Evolutionary conservation across 2,888 invertebrate genomes (phyloP), one percentile per base, ranked within the genome.

Genomic region (Monochamus alternatus): DNA sequence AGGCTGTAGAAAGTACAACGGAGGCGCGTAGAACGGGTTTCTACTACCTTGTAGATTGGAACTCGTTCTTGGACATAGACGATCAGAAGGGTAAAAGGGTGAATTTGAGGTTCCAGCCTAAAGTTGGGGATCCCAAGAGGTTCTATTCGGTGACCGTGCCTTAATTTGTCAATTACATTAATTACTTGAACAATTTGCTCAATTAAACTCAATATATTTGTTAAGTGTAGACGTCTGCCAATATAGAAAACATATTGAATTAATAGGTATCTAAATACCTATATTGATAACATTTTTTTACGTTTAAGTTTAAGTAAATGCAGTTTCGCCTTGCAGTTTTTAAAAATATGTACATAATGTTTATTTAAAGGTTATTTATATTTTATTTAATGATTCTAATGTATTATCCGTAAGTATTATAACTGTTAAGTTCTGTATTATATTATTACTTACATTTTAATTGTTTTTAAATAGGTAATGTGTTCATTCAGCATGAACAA

Each of bases 41-140:
- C 81, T 96, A 96, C 86, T 96, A 96, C 89, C 91, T 96, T 85
- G 90, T 95, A 7, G 96, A 96, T 86, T 96, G 96, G 95, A 96
- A 96, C 85, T 93, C 94, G 71, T 96, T 96, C 85, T 90, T 96
- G 22, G 95, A 96, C 88, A 95, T 96, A 3, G 96, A 96, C 10
- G 92, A 92, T 81, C 94, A 94, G 31, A 94, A 93, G 55, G 90
- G 89, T 12, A 92, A 91, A 51, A 93, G 94, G 89, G 94, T 96
- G 0, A 94, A 95, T 83, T 92, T 96, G 81, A 92, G 95, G 84
- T 94, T 96, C 83, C 93, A 94, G 81, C 96, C 96, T 0, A 95
- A 94, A 89, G 91, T 94, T 59, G 96, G 96, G 0, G 95, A 96
- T 88, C 94, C 95, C 31, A 92, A 94, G 80, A 92, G 94, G 89